Evolutionary conservation across 2,113 vertebrate species (phyloP).

Genomic region (Pampusana beccarii): DNA sequence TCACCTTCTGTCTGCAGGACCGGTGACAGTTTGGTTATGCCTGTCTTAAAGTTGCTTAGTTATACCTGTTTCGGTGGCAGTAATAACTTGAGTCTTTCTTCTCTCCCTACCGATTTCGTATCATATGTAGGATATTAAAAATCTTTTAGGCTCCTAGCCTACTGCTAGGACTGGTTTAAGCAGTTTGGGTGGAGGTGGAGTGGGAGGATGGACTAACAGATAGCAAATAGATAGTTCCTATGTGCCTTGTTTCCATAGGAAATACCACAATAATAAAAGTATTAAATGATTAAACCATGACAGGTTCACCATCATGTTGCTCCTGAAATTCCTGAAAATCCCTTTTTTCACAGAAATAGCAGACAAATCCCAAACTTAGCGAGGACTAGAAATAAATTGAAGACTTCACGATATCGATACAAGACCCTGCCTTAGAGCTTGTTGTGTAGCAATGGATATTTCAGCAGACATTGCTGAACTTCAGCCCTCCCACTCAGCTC

Average conservation of each 20-base stretch:
- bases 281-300: background rate
- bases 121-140: background rate
- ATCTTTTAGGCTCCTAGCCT: background rate
- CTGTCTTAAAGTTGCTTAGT: background rate
- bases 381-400: background rate
- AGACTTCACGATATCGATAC: background rate
- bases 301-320: background rate
- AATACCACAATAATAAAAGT: background rate
- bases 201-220: background rate
- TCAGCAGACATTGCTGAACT: background rate
- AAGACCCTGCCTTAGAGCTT: background rate
- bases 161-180: background rate
- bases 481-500: background rate
- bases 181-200: background rate
- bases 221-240: background rate
- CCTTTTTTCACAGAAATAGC: background rate
- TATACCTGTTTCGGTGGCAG: background rate
- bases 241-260: background rate
- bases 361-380: background rate
- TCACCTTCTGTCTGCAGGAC: background rate
- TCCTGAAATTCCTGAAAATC: background rate
- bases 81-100: background rate
- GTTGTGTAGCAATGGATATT: background rate
- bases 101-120: background rate
- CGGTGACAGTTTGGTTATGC: background rate